Percentiles rank a stretch among this genome's conserved stretches.
phyloP scores from a whole-genome alignment of 2,797 vertebrate species.

The Premnoplex brunnescens region DNA sequence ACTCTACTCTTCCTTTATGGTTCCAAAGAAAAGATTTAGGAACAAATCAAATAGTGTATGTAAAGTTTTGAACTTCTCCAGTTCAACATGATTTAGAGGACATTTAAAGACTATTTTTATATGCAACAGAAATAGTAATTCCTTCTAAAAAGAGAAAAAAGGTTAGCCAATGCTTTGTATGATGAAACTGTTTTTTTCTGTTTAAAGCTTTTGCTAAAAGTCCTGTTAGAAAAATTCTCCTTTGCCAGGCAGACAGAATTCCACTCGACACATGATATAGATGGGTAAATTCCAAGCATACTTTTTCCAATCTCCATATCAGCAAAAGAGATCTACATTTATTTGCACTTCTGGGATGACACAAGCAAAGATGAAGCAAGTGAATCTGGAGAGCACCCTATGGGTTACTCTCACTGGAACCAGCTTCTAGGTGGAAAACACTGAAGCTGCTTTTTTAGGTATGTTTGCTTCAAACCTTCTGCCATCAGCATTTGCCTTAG shows the following conservation, averaged over 20 bases:
- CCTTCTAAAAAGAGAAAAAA: neutral
- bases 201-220: neutral
- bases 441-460: neutral
- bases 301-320: neutral
- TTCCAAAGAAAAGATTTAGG: neutral
- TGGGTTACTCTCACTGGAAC: neutral
- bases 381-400: neutral
- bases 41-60: neutral
- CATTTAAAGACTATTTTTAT: neutral
- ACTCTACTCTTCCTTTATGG: neutral
- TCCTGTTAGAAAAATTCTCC: neutral
- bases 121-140: neutral
- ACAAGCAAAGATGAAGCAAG: neutral
- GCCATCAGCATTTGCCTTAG: neutral
- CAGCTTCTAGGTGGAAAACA: neutral
- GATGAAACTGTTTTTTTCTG: neutral
- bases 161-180: neutral
- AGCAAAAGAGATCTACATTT: neutral
- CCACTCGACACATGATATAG: accelerated
- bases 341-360: neutral
- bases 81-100: neutral
- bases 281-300: neutral
- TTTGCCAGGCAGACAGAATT: neutral
- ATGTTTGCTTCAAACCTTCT: neutral
- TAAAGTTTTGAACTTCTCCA: neutral